Conservation (phyloP, 2,888 invertebrate genomes). For the Diarsia brunnea region DNA sequence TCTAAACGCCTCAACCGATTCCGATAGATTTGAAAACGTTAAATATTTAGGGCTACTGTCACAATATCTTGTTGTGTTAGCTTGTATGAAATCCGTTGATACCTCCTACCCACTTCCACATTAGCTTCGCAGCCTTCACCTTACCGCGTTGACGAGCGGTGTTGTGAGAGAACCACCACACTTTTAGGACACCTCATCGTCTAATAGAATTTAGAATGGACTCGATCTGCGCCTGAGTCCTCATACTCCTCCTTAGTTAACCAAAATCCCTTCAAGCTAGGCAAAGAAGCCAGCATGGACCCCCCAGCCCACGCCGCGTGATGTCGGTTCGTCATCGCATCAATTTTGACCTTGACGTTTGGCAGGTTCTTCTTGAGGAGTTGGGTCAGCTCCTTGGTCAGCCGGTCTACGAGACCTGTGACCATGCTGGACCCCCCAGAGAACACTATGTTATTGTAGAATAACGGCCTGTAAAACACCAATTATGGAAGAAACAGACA, state of each 20-base stretch:
- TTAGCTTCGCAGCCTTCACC: neutral
- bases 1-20: no score
- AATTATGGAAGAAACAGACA: neutral
- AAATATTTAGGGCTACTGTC: neutral
- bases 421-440: slow-evolving; percentile 97
- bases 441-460: slow-evolving; percentile 96
- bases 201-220: slow-evolving; percentile 98
- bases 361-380: slow-evolving; percentile 72
- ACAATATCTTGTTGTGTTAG: neutral
- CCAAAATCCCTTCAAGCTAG: slow-evolving; percentile 98
- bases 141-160: neutral
- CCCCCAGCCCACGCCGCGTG: slow-evolving; percentile 99
- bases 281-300: slow-evolving; percentile 97
- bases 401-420: slow-evolving; percentile 96
- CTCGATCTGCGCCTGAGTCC: slow-evolving; percentile 96
- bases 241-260: slow-evolving; percentile 98
- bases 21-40: no score
- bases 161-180: neutral
- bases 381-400: slow-evolving; percentile 96
- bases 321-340: slow-evolving; percentile 97
- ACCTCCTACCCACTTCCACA: neutral
- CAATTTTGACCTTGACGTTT: slow-evolving; percentile 93
- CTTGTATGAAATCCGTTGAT: neutral
- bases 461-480: slow-evolving; percentile 94
- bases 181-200: neutral